These are phyloP conservation scores for Drosophila mulleri DNA, from an alignment of 2,888 invertebrate species.

Conservation along the genomic window DNA sequence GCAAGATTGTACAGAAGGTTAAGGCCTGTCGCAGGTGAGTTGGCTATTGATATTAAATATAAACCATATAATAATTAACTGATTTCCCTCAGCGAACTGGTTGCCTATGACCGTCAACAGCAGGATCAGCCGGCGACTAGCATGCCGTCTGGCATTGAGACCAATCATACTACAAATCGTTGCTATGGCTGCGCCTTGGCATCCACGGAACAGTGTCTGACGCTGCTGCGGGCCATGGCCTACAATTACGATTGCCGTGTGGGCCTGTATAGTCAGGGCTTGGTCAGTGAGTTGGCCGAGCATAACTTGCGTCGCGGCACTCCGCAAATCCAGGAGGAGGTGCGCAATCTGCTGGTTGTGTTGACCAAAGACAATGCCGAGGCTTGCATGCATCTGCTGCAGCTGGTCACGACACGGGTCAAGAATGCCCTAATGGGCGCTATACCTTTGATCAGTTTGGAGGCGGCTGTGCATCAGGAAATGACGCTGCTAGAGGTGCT, in stretches of 20 bases:
- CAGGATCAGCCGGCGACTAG: slow-evolving; percentile 85
- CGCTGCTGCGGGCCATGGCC: slow-evolving; percentile 94
- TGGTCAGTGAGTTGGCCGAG: slow-evolving; percentile 95
- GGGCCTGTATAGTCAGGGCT: slow-evolving; percentile 92
- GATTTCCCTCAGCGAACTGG: slow-evolving; percentile 88
- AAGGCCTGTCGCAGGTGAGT: slow-evolving; percentile 92
- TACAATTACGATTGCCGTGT: slow-evolving; percentile 91
- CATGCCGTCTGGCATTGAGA: slow-evolving; percentile 63
- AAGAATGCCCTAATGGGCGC: slow-evolving; percentile 92
- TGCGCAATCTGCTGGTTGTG: slow-evolving; percentile 93
- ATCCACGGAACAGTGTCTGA: slow-evolving; percentile 97
- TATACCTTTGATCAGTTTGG: slow-evolving; percentile 90
- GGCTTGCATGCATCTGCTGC: slow-evolving; percentile 88
- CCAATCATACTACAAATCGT: slow-evolving; percentile 86
- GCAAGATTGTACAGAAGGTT: slow-evolving; percentile 95
- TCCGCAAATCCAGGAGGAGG: slow-evolving; percentile 94
- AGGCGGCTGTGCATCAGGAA: slow-evolving; percentile 93
- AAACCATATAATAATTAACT: background rate
- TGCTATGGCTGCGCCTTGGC: slow-evolving; percentile 96
- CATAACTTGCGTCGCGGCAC: slow-evolving; percentile 95
- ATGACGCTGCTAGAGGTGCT: slow-evolving; percentile 94
- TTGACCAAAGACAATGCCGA: slow-evolving; percentile 95
- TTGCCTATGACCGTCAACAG: slow-evolving; percentile 94
- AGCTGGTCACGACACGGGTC: slow-evolving; percentile 92
- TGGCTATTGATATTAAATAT: background rate